Percentiles rank a stretch among this genome's conserved stretches.
These are phyloP conservation scores for Carlito syrichta DNA, from an alignment of 2,113 vertebrate species.

Conservation along the genomic window DNA sequence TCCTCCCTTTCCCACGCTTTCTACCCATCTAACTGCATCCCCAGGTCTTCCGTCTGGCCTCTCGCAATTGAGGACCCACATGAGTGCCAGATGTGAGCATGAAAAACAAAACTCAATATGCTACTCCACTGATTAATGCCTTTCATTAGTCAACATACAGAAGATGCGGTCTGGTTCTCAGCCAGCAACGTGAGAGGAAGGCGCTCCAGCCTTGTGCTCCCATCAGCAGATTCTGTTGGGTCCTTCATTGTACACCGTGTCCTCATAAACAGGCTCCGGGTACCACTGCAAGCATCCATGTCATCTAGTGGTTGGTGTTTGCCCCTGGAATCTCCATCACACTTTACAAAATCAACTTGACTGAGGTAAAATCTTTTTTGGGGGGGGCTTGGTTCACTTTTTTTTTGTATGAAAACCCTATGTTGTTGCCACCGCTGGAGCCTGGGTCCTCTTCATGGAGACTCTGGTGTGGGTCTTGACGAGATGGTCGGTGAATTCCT, in stretches of 20 bases:
- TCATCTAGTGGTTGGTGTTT: neutral
- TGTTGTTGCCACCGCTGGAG: too few species aligned
- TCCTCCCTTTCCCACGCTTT: neutral
- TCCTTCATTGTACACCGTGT: accelerated
- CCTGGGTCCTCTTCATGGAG: too few species aligned
- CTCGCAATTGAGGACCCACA: neutral
- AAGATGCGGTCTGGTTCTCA: accelerated
- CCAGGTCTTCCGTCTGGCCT: accelerated
- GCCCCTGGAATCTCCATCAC: neutral
- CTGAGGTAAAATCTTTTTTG: too few species aligned
- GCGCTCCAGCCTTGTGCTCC: accelerated
- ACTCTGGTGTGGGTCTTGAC: too few species aligned
- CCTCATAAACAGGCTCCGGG: accelerated
- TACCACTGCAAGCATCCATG: accelerated
- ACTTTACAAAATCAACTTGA: neutral
- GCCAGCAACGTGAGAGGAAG: accelerated
- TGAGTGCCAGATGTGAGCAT: accelerated
- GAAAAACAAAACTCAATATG: accelerated
- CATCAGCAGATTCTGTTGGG: accelerated
- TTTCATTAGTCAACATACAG: accelerated
- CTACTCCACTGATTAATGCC: accelerated
- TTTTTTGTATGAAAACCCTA: too few species aligned
- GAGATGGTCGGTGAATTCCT: too few species aligned
- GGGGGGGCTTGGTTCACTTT: too few species aligned
- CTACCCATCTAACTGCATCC: too few species aligned